Conservation (phyloP, 35 echinoderm and acorn worm species). For the Hemicentrotus pulcherrimus region DNA sequence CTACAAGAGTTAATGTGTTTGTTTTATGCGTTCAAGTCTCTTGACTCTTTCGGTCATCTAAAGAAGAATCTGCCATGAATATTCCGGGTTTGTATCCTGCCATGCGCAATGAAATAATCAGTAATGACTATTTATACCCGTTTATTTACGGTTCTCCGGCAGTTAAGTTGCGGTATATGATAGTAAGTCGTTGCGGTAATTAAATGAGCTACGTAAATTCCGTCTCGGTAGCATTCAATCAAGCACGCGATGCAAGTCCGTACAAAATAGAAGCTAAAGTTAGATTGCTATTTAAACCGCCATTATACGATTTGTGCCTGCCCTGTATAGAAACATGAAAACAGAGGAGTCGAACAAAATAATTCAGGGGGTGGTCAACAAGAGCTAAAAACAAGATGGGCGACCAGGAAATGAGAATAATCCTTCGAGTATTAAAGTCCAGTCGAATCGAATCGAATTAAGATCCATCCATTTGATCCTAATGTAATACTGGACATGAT, state of each 20-base stretch:
- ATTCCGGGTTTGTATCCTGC: too few relatives aligned
- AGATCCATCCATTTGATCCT: conserved; percentile 1
- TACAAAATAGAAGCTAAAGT: not conserved
- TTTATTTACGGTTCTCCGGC: too few relatives aligned
- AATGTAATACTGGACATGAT: not conserved
- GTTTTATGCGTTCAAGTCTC: too few relatives aligned
- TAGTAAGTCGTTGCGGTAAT: not conserved
- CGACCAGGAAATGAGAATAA: not conserved
- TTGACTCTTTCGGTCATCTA: too few relatives aligned
- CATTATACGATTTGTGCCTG: not conserved
- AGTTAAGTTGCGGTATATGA: too few relatives aligned
- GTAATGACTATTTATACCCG: too few relatives aligned
- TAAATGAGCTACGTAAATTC: not conserved
- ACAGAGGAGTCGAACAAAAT: not conserved
- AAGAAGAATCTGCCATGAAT: too few relatives aligned
- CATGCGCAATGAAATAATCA: too few relatives aligned
- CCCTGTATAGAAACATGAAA: not conserved
- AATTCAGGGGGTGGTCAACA: not conserved
- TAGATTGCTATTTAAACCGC: not conserved
- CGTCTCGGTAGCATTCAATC: not conserved
- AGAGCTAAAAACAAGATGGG: not conserved
- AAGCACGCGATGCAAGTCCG: not conserved
- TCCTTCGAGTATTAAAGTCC: conserved; percentile 15
- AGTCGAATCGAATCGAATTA: not conserved
- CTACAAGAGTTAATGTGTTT: too few relatives aligned